Evolutionary conservation across 2,113 vertebrate genomes (phyloP).

Genomic region (Spermophilus dauricus): DNA sequence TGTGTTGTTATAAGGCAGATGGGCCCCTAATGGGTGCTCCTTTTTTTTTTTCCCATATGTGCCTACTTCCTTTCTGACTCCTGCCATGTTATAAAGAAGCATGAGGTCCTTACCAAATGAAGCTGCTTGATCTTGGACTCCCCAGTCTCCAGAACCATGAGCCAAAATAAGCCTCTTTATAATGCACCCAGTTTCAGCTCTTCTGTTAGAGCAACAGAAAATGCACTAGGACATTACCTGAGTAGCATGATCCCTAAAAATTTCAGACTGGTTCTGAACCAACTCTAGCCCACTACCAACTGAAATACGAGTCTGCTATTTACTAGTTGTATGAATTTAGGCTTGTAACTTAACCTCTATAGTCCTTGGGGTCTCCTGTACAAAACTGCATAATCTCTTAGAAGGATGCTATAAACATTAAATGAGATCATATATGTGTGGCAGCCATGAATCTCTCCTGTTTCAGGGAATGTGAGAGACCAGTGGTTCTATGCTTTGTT

Average conservation of each 20-base stretch:
- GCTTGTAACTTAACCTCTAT: not conserved
- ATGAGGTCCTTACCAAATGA: not conserved
- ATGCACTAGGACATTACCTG: not conserved
- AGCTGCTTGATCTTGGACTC: not conserved
- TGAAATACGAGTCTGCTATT: not conserved
- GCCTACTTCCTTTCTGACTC: not conserved
- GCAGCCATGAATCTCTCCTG: not conserved
- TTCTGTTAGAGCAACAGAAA: not conserved
- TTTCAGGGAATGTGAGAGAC: not conserved
- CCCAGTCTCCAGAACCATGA: not conserved
- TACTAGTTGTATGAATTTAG: not conserved
- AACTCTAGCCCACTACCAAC: not conserved
- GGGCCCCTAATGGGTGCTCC: too few relatives aligned
- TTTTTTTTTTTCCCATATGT: too few relatives aligned
- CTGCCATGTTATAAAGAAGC: not conserved
- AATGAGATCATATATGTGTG: not conserved
- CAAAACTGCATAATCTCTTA: not conserved
- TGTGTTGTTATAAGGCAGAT: not conserved
- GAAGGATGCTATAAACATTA: not conserved
- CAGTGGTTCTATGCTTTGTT: not conserved
- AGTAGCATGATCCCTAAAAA: not conserved
- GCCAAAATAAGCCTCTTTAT: not conserved
- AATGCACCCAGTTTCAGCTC: not conserved
- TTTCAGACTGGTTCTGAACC: not conserved
- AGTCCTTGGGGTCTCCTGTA: not conserved